These are phyloP conservation scores for Caiman crocodilus DNA, from an alignment of 2,797 vertebrate genomes.

Conservation along the genomic window DNA sequence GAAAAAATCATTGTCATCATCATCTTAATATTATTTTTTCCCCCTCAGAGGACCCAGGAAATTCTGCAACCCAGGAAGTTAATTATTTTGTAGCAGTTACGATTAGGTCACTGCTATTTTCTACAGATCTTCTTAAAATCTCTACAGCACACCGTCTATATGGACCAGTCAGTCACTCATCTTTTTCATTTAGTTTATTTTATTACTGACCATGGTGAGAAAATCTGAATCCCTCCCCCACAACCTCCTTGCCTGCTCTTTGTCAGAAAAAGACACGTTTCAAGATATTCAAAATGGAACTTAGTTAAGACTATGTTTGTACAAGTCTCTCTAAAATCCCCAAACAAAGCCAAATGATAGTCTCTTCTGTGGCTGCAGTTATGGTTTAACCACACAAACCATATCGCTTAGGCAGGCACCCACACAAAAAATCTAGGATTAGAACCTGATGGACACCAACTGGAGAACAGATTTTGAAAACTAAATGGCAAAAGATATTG, in stretches of 20 bases:
- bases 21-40: neutral
- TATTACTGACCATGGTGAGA: neutral
- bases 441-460: neutral
- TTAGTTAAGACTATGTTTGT: too few relatives aligned
- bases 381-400: neutral
- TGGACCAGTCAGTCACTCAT: neutral
- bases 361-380: neutral
- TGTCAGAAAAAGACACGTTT: neutral
- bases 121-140: neutral
- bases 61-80: neutral
- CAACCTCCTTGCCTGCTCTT: neutral
- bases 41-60: neutral
- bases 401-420: neutral
- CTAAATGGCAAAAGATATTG: neutral
- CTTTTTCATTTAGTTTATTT: neutral
- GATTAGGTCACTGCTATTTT: neutral
- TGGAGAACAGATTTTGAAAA: slow-evolving; percentile 4
- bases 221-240: neutral
- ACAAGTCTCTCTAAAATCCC: neutral
- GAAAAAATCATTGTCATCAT: fast-evolving
- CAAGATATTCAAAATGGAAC: too few relatives aligned
- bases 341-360: neutral
- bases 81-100: neutral
- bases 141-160: neutral
- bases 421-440: neutral